These are phyloP conservation scores for Paraescarpia echinospica DNA, from an alignment of 1,140 invertebrate genomes.

Conservation along the genomic window DNA sequence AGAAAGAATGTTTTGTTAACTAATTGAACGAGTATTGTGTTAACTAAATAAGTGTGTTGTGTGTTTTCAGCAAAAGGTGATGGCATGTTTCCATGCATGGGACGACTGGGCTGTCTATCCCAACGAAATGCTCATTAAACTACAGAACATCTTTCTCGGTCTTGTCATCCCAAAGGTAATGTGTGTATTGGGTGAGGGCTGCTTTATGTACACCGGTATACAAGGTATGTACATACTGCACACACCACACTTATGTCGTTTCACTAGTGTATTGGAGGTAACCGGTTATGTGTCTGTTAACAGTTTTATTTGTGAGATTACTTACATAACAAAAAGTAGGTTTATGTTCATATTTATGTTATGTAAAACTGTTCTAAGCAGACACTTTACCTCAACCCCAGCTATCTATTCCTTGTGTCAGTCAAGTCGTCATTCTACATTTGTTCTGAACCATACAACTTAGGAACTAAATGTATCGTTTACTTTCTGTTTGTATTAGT, in stretches of 20 bases:
- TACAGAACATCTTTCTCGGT: conserved; percentile 90
- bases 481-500: not conserved
- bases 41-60: not conserved
- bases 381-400: too few species aligned
- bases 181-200: not conserved
- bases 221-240: too few species aligned
- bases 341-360: not conserved
- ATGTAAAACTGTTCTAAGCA: too few species aligned
- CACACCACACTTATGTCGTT: too few species aligned
- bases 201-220: not conserved
- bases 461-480: not conserved
- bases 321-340: not conserved
- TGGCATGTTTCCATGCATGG: conserved; percentile 93
- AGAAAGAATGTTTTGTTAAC: not conserved
- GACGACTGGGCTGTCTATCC: conserved; percentile 98
- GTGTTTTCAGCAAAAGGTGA: conserved; percentile 74
- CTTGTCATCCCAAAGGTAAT: conserved; percentile 49
- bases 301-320: not conserved
- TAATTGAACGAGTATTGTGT: not conserved
- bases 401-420: too few species aligned
- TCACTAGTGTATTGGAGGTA: too few species aligned
- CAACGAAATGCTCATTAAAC: conserved; percentile 84
- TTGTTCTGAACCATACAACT: not conserved
- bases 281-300: too few species aligned
- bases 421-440: not conserved